phyloP scores from a whole-genome alignment of 2,888 invertebrate genomes.

The Augiades crinisus region DNA sequence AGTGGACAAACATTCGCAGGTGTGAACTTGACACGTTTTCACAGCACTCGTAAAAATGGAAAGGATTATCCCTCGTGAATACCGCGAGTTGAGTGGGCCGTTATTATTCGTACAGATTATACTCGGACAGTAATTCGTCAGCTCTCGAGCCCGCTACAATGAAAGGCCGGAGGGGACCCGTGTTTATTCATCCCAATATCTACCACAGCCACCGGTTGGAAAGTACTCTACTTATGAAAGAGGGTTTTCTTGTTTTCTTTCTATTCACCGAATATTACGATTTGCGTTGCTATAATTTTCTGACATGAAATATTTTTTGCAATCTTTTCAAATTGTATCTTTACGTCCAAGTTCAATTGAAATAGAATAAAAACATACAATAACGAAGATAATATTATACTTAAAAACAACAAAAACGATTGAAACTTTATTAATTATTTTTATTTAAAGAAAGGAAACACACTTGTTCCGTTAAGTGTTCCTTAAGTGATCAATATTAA shows the following conservation, averaged over 20 bases:
- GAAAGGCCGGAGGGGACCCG: constrained; percentile 5
- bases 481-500: no score
- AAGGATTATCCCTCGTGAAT: constrained; percentile 33
- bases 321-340: no score
- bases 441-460: no score
- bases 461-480: no score
- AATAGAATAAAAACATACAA: no score
- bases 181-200: constrained; percentile 25
- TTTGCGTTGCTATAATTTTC: background rate
- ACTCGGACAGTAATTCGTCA: constrained; percentile 32
- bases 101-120: constrained; percentile 34
- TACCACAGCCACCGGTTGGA: constrained; percentile 7
- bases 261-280: background rate
- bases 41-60: constrained; percentile 35
- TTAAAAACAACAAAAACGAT: no score
- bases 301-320: background rate
- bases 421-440: no score
- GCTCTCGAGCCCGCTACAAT: constrained; percentile 12
- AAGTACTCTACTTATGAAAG: constrained; percentile 2
- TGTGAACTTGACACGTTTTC: constrained; percentile 36
- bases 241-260: constrained; percentile 4
- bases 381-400: no score
- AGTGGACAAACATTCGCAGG: constrained; percentile 32
- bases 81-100: constrained; percentile 29
- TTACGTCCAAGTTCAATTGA: no score